Evolutionary conservation across 2,113 vertebrate genomes (phyloP), one percentile per base, ranked within the genome.

Genomic region (Petrocephalus zakoni): DNA sequence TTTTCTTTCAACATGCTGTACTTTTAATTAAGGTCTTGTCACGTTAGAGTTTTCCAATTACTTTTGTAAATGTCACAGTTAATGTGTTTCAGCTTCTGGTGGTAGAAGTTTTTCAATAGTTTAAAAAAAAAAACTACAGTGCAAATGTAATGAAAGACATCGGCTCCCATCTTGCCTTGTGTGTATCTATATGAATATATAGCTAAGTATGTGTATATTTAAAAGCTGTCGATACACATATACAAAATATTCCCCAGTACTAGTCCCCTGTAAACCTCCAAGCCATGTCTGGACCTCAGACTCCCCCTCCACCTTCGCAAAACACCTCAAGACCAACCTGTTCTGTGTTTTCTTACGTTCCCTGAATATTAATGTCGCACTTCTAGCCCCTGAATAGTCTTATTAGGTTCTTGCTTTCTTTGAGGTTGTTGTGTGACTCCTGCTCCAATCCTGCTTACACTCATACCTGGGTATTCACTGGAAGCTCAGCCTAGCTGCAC

Each of bases 31-130:
- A 53, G 84, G 51, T 86, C 84, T 55, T 86, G 84, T 55, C 84
- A 55, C 52, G 84, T 86, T 55, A n/a, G 52, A 86, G 51, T 55
- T 86, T 86, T 86, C 84, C 84, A 86, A 86, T 86, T 86, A 86
- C 84, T 29, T 86, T 86, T 86, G 51, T 86, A 86, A 86, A 86
- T 86, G 84, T 56, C 84, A 86, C 8, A 52, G 51, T 53, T 86
- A 86, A 86, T 86, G 84, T 86, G 51, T 86, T 86, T 86, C 84
- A 86, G n/a, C 51, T 53, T 37, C 42, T 55, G 17, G 52, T 29
- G 25, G 15, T 78, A 46, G 46, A n/a, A 83, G 37, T 83, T 83
- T 83, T 42, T 47, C 37, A 83, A n/a, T 22, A 83, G 81, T 46
- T 46, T 46, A 46, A 83, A 25, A 47, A 83, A 22, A 47, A 83